phyloP scores from a whole-genome alignment of 2,797 vertebrate genomes.

The Gila robusta region DNA sequence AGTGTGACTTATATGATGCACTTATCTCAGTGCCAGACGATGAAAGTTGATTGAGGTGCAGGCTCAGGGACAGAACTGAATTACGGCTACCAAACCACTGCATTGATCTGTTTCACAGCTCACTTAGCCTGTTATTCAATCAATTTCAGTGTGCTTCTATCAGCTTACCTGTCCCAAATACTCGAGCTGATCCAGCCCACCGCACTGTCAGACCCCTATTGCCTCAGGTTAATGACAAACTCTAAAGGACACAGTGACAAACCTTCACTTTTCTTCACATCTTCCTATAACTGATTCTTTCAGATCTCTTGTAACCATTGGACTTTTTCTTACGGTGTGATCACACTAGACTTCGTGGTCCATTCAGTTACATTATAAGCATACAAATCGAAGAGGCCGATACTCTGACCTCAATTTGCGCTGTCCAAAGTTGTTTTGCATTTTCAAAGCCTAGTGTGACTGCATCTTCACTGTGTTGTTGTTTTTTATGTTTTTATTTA shows the following conservation, averaged over 20 bases:
- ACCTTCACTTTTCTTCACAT: conserved; percentile 16
- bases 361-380: background rate
- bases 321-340: conserved; percentile 9
- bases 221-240: conserved; percentile 63
- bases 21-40: conserved; percentile 26
- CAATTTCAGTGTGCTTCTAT: conserved; percentile 43
- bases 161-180: conserved; percentile 51
- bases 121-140: conserved; percentile 65
- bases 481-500: background rate
- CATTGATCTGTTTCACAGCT: conserved; percentile 66
- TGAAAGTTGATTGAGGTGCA: conserved; percentile 57
- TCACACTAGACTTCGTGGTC: background rate
- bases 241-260: conserved; percentile 65
- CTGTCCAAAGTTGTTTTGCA: background rate
- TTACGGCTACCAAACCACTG: conserved; percentile 58
- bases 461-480: background rate
- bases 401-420: background rate
- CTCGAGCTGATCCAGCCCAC: conserved; percentile 38
- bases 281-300: background rate
- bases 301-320: background rate
- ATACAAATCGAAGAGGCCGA: too few relatives aligned
- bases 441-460: background rate
- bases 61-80: conserved; percentile 59
- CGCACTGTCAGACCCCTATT: conserved; percentile 47
- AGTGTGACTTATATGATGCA: conserved; percentile 28